Conservation (phyloP, 1,140 invertebrate species). For the Zaprionus lachaisei region DNA sequence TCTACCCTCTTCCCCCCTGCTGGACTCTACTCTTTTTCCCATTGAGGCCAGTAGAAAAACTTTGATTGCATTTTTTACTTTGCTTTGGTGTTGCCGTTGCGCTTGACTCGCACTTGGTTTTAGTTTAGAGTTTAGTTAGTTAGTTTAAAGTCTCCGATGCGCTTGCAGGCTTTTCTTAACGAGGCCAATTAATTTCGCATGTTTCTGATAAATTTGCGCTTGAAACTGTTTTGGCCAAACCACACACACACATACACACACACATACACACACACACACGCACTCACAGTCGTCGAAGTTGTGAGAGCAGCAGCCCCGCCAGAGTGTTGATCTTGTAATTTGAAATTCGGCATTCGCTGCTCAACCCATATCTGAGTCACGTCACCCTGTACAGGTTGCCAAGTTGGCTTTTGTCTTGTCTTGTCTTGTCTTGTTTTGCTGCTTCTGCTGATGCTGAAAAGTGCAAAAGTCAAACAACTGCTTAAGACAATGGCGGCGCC, state of each 20-base stretch:
- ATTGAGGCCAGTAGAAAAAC: conserved; percentile 45
- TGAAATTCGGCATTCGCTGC: conserved; percentile 60
- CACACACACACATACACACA: background rate
- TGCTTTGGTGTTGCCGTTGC: conserved; percentile 29
- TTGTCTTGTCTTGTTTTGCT: background rate
- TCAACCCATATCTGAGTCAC: background rate
- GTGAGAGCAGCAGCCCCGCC: background rate
- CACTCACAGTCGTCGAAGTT: conserved; percentile 31
- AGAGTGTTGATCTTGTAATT: conserved; percentile 59
- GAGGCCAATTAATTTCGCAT: conserved; percentile 72
- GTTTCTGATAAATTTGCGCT: conserved; percentile 76
- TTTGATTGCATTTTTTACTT: conserved; percentile 76
- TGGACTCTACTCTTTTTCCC: too few relatives aligned
- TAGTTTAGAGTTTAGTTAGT: conserved; percentile 64
- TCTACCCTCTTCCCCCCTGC: too few relatives aligned
- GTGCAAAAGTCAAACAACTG: conserved; percentile 81
- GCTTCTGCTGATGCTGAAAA: conserved; percentile 43
- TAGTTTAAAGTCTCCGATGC: conserved; percentile 70
- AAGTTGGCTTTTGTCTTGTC: conserved; percentile 41
- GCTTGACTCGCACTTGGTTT: conserved; percentile 51
- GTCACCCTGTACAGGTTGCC: conserved; percentile 14
- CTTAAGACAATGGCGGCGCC: conserved; percentile 56
- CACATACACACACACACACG: background rate
- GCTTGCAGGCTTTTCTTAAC: conserved; percentile 65
- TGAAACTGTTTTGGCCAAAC: conserved; percentile 76